Conservation (phyloP, 2,797 vertebrate genomes). For the Gadopsis bispinosus region DNA sequence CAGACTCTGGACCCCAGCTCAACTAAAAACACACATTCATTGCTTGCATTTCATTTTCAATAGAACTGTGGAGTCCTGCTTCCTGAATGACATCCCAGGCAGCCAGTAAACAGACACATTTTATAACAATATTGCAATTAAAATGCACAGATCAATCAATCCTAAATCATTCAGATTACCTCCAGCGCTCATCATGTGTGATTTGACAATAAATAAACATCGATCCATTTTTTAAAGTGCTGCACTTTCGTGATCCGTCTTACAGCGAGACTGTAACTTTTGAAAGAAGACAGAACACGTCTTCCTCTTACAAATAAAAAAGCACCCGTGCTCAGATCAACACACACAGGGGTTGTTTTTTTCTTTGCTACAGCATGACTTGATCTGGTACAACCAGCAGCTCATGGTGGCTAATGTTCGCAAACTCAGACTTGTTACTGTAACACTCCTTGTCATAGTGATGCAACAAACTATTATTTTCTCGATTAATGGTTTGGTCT, state of each 20-base stretch:
- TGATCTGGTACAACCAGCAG: neutral
- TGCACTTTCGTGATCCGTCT: slow-evolving; percentile 42
- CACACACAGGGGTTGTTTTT: neutral
- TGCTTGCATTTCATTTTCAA: neutral
- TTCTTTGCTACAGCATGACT: neutral
- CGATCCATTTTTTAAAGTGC: slow-evolving; percentile 69
- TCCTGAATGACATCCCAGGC: neutral
- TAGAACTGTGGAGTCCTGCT: neutral
- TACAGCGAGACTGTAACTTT: slow-evolving; percentile 3
- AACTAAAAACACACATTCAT: slow-evolving; percentile 26
- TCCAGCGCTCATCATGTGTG: slow-evolving; percentile 20
- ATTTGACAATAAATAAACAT: slow-evolving; percentile 65
- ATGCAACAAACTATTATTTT: neutral
- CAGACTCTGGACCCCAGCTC: neutral
- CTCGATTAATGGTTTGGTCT: neutral
- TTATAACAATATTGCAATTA: slow-evolving; percentile 34
- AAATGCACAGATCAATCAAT: slow-evolving; percentile 14
- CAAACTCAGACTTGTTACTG: no score
- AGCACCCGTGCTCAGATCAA: no score
- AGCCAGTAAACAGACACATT: slow-evolving; percentile 20
- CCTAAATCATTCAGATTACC: neutral
- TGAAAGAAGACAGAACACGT: neutral
- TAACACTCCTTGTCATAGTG: neutral
- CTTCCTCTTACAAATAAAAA: neutral
- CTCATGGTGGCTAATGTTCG: neutral